Evolutionary conservation across 1,140 invertebrate species (phyloP), one percentile per base, ranked within the genome.

Genomic region (Drosophila tani): DNA sequence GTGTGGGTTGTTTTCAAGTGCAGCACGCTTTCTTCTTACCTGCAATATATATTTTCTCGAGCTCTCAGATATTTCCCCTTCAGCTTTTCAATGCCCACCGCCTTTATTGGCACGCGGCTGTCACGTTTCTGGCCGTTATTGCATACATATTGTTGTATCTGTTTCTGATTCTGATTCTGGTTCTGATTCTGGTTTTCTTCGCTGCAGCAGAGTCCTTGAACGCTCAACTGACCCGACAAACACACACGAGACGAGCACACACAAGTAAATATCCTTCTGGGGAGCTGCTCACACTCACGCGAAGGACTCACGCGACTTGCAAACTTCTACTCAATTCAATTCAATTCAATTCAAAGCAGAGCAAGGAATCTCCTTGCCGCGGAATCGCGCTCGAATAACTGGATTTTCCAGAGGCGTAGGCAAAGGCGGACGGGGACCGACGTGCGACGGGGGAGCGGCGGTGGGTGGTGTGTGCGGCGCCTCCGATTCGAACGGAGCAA

Each of bases 161-260:
- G 60, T 27, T 58, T 57, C 60, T 78, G 82, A 32, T 67, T 79
- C 55, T 55, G 24, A 24, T 29, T 27, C 27, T 27, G 27, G 21
- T 63, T 53, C 27, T 75, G 32, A 24, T 80, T 40, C 47, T 77
- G 41, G 56, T 74, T 40, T 55, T 64, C 45, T 64, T 75, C 69
- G 58, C 62, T 75, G 67, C 76, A 79, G 43, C 59, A 84, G 77
- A 88, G 85, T 90, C 84, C 84, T 88, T 88, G 84, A 90, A 84
- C 81, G 85, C 85, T 84, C 81, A 88, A 88, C 84, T 90, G 84
- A 88, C 85, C 85, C 87, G 84, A 74, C 81, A 70, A 59, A 77
- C 66, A 73, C 59, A 63, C 64, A 68, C 59, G 19, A 49, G 41
- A 59, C 43, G 47, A 35, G 45, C 43, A 27, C 51, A 70, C 35